These are phyloP conservation scores for Mesembrinibis cayennensis DNA, from an alignment of 2,113 vertebrate species.

Conservation along the genomic window DNA sequence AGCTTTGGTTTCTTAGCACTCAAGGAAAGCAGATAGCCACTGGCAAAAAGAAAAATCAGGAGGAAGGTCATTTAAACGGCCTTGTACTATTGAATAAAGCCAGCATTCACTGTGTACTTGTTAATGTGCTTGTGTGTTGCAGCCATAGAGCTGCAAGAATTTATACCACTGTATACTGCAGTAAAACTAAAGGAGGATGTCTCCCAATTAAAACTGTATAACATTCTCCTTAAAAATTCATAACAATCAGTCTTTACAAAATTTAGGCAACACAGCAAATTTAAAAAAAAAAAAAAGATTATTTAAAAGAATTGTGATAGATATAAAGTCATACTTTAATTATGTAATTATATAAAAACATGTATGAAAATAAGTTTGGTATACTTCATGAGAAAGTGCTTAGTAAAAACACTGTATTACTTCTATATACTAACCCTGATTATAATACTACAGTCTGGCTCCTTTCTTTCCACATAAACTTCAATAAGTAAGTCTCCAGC, in stretches of 20 bases:
- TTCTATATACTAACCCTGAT: slow-evolving; percentile 80
- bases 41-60: not conserved
- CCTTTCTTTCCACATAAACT: slow-evolving; percentile 91
- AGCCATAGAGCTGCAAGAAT: not conserved
- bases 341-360: not conserved
- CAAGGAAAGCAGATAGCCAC: not conserved
- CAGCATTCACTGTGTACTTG: not conserved
- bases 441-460: slow-evolving; percentile 89
- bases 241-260: not conserved
- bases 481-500: slow-evolving; percentile 95
- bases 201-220: not conserved
- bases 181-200: not conserved
- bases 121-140: not conserved
- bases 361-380: not conserved
- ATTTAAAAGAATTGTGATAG: not conserved
- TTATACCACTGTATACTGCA: not conserved
- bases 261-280: not conserved
- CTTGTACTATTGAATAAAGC: not conserved
- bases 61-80: not conserved
- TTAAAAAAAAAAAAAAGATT: not conserved
- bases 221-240: not conserved
- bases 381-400: not conserved
- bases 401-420: not conserved
- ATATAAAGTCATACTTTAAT: not conserved
- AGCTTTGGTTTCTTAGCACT: not conserved